Conservation (phyloP, 1,140 invertebrate species). For the Aphidius ervi region DNA sequence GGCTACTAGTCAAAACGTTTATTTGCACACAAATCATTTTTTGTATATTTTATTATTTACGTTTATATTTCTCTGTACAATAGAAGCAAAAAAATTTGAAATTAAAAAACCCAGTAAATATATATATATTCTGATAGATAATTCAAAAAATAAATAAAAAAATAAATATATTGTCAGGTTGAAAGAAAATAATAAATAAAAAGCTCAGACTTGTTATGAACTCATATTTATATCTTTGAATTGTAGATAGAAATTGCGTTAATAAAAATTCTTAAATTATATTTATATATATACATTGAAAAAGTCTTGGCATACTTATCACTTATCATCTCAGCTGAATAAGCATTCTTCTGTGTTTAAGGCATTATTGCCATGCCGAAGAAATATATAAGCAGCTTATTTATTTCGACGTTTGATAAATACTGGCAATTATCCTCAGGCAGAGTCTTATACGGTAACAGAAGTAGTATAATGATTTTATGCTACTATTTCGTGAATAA, state of each 20-base stretch:
- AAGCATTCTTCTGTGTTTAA: slow-evolving; percentile 27
- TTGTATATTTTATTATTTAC: no score
- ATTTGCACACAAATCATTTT: not conserved
- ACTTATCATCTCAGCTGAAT: slow-evolving; percentile 29
- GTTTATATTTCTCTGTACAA: no score
- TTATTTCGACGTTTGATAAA: slow-evolving; percentile 48
- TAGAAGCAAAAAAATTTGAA: no score
- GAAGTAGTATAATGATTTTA: not conserved
- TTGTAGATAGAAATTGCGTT: slow-evolving; percentile 5
- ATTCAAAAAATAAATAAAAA: no score
- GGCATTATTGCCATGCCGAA: slow-evolving; percentile 30
- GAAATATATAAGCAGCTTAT: slow-evolving; percentile 44
- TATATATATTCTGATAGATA: no score
- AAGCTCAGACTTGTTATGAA: no score
- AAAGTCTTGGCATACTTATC: slow-evolving; percentile 38
- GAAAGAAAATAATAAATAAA: no score
- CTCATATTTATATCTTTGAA: no score
- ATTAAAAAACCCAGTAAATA: no score
- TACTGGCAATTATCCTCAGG: slow-evolving; percentile 43
- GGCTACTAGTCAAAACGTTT: not conserved
- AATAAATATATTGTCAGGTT: no score
- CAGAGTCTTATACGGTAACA: slow-evolving; percentile 19
- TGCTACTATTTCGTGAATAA: not conserved
- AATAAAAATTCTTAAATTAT: slow-evolving; percentile 24
- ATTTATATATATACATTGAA: no score